Base-by-base conservation (phyloP, 2,797 vertebrate genomes). In the Mormyrops boulengeri region DNA sequence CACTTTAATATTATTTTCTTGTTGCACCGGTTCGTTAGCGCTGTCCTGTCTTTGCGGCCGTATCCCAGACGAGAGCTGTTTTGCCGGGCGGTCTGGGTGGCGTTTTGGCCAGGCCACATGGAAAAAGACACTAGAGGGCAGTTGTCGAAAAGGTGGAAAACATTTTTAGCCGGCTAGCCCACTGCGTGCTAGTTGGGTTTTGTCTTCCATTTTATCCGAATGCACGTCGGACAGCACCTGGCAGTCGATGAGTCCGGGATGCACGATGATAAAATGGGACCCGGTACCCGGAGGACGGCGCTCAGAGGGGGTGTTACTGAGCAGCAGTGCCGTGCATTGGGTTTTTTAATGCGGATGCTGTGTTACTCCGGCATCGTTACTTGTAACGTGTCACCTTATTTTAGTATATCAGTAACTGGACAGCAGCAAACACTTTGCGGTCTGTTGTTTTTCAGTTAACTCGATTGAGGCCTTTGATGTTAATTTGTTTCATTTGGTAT, bases 121-220 rank as follows among this genome's bases (percentile, higher is more conserved):
- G 53, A 89, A 38, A 60, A 89, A 30, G 47, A 85, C 55, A 85
- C 88, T 85, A 85, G 88, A 85, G 80, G 88, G 80, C 82, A 89
- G 80, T 9, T 62, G 80, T 69, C 55, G 82, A 86, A 89, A 89
- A 85, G 34, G 41, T 50, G 55, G 53, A 82, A 52, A 50, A 44
- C 77, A 44, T 82, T 44, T 49, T 66, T n/a, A 14, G 85, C 50
- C 26, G 30, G 17, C 26, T 57, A 87, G 85, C 52, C 34, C 52
- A 87, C 12, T 57, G 41, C 52, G 26, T 87, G 53, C 34, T 38
- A 38, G 34, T 26, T 41, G 14, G 34, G 85, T n/a, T 57, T 73
- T 87, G 85, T 57, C 50, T 55, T 57, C 50, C 53, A 38, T 87
- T 87, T 87, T 87, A 87, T 19, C 52, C 14, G 26, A 26, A 85